Base-by-base conservation (phyloP, 2,113 vertebrate species). In the Suricata suricatta region DNA sequence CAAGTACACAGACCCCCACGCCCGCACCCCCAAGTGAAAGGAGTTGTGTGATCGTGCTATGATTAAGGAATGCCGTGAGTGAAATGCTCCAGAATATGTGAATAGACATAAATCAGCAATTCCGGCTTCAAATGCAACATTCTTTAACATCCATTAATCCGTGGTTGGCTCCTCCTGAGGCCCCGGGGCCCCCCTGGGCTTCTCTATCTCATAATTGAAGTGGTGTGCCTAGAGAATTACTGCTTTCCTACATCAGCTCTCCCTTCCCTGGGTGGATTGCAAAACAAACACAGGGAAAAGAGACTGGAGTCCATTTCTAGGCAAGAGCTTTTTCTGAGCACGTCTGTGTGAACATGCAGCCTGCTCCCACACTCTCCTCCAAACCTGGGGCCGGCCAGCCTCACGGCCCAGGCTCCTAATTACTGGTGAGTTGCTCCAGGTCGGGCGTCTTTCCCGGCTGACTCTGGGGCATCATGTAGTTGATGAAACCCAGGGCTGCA, bases 401-500 rank as follows among this genome's bases (percentile, higher is more conserved):
- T 80, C 64, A 33, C 29, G 3, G 7, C 3, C 16, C 76, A 8
- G 8, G 86, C 50, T 12, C 63, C 87, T 15, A 4, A 17, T 50
- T 29, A 80, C 35, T 2, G 33, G 21, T 52, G 57, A 92, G 41
- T 3, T 3, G 21, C 33, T 7, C 2, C 35, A 35, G 5, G 29
- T 41, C 38, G 2, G 52, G 44, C 3, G 33, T 57, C 93, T 85
- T 74, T 69, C 81, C 57, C 0, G 0, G 29, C 3, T 54, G 94
- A 98, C 97, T 94, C 91, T 92, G 97, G 98, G 93, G 84, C 54
- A 97, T 87, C 71, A 60, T 38, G 5, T 47, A 2, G 86, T 52
- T 98, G 99, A 98, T 97, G 97, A 98, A 98, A 98, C 77, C 97
- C 99, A 99, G 99, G 69, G 95, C 97, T 95, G 85, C 41, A 8